Evolutionary conservation across 1,140 invertebrate species (phyloP).

Genomic region (Drosophila insularis): DNA sequence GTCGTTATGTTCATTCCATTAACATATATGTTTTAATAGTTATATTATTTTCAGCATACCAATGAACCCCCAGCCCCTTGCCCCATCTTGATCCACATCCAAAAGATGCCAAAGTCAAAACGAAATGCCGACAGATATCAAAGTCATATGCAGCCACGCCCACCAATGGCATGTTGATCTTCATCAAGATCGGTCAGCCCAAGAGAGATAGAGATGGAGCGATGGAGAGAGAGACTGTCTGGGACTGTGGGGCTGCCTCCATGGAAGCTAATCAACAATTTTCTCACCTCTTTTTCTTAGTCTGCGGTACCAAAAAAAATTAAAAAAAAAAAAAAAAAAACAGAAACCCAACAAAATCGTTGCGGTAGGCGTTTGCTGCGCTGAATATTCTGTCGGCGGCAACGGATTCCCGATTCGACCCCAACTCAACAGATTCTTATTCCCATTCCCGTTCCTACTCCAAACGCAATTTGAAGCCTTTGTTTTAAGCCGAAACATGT

Average conservation of each 20-base stretch:
- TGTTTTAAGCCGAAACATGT: slow-evolving; percentile 77
- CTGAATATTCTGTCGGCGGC: slow-evolving; percentile 79
- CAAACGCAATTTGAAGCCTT: slow-evolving; percentile 64
- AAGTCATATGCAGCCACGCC: slow-evolving; percentile 75
- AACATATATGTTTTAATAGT: slow-evolving; percentile 43
- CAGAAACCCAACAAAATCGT: slow-evolving; percentile 21
- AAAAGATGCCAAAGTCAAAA: slow-evolving; percentile 46
- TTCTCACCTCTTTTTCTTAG: slow-evolving; percentile 82
- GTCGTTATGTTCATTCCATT: slow-evolving; percentile 12
- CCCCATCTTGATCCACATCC: slow-evolving; percentile 23
- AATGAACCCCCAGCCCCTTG: background rate
- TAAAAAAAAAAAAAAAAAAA: slow-evolving; percentile 12
- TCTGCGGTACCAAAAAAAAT: slow-evolving; percentile 40
- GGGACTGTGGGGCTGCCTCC: slow-evolving; percentile 53
- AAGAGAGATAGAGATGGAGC: background rate
- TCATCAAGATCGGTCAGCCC: slow-evolving; percentile 70
- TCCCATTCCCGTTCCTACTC: slow-evolving; percentile 1
- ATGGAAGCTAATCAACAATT: slow-evolving; percentile 82
- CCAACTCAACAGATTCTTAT: slow-evolving; percentile 15
- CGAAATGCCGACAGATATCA: slow-evolving; percentile 79
- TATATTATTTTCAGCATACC: slow-evolving; percentile 66
- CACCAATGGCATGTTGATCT: slow-evolving; percentile 76
- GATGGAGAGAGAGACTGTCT: slow-evolving; percentile 12
- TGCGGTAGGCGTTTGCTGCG: slow-evolving; percentile 77
- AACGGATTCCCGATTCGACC: slow-evolving; percentile 22